Conservation (phyloP, 2,888 invertebrate species). For the Temnothorax rugatulus region DNA sequence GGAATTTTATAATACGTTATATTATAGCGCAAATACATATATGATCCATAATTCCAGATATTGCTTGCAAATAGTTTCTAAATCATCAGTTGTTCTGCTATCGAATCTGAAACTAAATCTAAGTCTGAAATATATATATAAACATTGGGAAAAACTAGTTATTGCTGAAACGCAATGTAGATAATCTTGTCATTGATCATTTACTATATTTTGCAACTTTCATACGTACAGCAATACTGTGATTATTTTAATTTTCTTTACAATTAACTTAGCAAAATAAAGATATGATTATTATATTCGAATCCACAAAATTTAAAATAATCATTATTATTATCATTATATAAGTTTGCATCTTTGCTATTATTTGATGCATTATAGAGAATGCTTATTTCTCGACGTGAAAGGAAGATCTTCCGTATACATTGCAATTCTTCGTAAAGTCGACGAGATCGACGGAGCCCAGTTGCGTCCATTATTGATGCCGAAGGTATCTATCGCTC, state of each 20-base stretch:
- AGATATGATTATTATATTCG: background rate
- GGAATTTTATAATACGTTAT: slow-evolving; percentile 20
- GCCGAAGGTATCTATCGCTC: slow-evolving; percentile 80
- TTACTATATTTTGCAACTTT: background rate
- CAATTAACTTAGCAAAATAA: background rate
- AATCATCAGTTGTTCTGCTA: slow-evolving; percentile 7
- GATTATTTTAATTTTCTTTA: background rate
- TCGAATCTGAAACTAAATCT: slow-evolving; percentile 6
- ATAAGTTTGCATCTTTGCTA: background rate
- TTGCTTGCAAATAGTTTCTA: background rate
- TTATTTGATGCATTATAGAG: background rate
- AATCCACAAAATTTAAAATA: background rate
- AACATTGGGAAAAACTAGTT: background rate
- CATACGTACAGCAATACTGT: background rate
- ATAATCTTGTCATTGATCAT: background rate
- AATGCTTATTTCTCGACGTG: background rate
- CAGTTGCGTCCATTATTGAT: slow-evolving; percentile 77
- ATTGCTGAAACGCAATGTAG: background rate
- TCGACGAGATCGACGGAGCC: slow-evolving; percentile 53
- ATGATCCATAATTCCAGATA: background rate
- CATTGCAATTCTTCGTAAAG: slow-evolving; percentile 42
- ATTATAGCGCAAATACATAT: background rate
- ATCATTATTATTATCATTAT: background rate
- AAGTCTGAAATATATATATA: background rate
- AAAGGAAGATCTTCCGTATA: slow-evolving; percentile 11